A percentile compares a stretch with the other conserved stretches of the same genome.
These are phyloP conservation scores for Morinoia aosen DNA, from an alignment of 2,888 invertebrate genomes.

Conservation along the genomic window DNA sequence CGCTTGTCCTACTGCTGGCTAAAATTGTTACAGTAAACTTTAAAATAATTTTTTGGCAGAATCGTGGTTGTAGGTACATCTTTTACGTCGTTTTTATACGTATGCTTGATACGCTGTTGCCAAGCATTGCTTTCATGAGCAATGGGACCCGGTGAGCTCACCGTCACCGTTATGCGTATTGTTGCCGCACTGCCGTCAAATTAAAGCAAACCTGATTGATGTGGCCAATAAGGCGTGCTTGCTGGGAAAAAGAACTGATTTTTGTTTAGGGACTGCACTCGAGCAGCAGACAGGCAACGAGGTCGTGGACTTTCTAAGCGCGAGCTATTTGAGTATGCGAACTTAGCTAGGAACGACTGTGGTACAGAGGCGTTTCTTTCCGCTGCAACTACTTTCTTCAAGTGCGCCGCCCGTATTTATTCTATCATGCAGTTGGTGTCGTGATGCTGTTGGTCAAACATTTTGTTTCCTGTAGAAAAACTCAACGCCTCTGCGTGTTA, in stretches of 20 bases:
- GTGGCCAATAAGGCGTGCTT: background rate
- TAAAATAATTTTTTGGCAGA: background rate
- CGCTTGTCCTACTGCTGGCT: background rate
- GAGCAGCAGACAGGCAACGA: background rate
- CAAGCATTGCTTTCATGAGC: background rate
- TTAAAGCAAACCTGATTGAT: background rate
- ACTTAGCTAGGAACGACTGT: background rate
- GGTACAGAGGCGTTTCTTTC: background rate
- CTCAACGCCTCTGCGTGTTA: background rate
- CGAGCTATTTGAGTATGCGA: too few relatives aligned
- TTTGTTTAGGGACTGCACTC: background rate
- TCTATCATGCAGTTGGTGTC: background rate
- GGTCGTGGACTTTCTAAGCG: background rate
- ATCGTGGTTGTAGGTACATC: background rate
- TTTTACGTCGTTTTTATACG: background rate
- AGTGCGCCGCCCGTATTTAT: too few relatives aligned
- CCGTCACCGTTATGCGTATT: too few relatives aligned
- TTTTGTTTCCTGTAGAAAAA: background rate
- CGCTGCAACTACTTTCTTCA: background rate
- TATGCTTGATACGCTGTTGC: background rate
- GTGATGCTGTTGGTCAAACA: background rate
- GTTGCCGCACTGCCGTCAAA: too few relatives aligned
- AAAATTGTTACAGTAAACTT: background rate
- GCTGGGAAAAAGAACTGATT: background rate
- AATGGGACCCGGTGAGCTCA: background rate